A percentile compares a stretch with the other conserved stretches of the same genome.
Evolutionary conservation across 2,797 vertebrate genomes (phyloP).

Genomic region (Hypotaenidia philippensis): DNA sequence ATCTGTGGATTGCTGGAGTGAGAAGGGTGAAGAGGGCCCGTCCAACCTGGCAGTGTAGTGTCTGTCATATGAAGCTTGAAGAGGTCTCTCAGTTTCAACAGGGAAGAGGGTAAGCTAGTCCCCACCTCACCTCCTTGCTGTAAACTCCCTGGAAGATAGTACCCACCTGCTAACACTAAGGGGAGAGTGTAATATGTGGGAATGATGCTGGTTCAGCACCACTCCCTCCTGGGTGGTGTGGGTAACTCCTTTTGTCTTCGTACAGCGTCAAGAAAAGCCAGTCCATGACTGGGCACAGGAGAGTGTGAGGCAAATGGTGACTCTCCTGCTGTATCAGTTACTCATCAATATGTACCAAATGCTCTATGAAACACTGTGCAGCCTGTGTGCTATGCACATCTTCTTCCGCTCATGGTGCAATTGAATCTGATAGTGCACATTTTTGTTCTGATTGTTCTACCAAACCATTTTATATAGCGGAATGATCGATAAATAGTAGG

Average conservation of each 20-base stretch:
- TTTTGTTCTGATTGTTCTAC: not conserved
- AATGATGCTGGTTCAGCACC: not conserved
- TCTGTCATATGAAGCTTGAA: accelerated
- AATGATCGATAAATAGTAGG: not conserved
- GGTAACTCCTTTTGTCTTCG: not conserved
- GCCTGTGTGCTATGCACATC: not conserved
- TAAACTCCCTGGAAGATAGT: not conserved
- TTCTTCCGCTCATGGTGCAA: not conserved
- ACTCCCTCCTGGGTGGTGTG: accelerated
- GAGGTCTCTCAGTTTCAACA: not conserved
- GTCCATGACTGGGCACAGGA: not conserved
- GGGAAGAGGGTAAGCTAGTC: not conserved
- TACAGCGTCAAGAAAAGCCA: not conserved
- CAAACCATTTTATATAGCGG: not conserved
- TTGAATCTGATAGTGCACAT: not conserved
- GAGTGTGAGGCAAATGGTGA: not conserved
- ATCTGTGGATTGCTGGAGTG: not conserved
- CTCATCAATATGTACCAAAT: not conserved
- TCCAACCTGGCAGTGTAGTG: accelerated
- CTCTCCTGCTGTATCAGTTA: not conserved
- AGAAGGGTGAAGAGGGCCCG: not conserved
- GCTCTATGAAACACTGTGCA: not conserved
- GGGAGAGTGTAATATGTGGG: not conserved
- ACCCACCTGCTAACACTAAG: not conserved
- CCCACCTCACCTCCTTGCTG: not conserved